A percentile compares a stretch with the other conserved stretches of the same genome.
These are phyloP conservation scores for Tricholaema leucomelas DNA, from an alignment of 2,113 vertebrate genomes.

Conservation along the genomic window DNA sequence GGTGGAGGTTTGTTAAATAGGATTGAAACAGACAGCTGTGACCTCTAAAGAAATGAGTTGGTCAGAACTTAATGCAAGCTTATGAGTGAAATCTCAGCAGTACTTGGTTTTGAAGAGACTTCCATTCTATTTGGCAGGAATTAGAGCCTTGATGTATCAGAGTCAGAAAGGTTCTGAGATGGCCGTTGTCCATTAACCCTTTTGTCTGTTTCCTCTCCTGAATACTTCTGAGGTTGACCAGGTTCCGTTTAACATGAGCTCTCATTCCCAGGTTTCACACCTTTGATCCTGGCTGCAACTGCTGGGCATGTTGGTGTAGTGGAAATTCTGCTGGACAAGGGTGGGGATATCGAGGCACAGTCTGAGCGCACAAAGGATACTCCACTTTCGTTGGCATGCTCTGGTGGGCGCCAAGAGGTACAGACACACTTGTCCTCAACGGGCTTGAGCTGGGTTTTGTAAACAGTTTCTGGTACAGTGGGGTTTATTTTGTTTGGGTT, in stretches of 20 bases:
- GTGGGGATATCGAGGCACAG: constrained; percentile 97
- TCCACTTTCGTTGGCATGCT: constrained; percentile 95
- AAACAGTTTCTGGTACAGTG: not conserved
- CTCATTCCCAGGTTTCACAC: constrained; percentile 87
- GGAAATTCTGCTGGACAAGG: constrained; percentile 97
- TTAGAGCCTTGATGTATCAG: not conserved
- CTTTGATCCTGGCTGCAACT: constrained; percentile 96
- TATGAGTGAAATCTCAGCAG: not conserved
- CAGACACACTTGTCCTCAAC: not conserved
- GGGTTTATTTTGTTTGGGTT: not conserved
- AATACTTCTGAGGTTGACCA: not conserved
- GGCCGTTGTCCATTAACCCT: not conserved
- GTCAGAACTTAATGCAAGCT: not conserved
- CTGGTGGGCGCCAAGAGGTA: constrained; percentile 96
- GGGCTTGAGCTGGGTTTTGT: not conserved
- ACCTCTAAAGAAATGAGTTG: not conserved
- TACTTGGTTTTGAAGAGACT: not conserved
- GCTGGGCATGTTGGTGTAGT: constrained; percentile 97
- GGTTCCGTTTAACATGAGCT: not conserved
- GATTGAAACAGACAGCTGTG: not conserved
- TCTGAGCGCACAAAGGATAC: constrained; percentile 99
- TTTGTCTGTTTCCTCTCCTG: not conserved
- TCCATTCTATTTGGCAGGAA: not conserved
- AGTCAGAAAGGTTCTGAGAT: not conserved
- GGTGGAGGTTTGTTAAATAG: not conserved